Base-by-base conservation (phyloP, 2,888 invertebrate genomes). In the Catocala fraxini region DNA sequence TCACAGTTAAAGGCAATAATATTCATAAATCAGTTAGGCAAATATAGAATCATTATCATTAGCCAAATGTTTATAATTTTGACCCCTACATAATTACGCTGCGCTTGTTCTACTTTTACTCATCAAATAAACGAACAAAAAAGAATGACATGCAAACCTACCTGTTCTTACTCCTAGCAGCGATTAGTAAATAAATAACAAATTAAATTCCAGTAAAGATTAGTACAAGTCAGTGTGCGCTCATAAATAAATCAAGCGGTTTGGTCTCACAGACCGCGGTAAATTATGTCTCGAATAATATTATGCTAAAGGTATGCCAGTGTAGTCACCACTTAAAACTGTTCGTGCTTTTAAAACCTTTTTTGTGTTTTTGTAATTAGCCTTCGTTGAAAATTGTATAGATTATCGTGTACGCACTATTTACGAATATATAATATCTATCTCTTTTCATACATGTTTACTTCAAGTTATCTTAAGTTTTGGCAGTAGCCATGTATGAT, bases 161-260 rank as follows among this genome's bases (percentile, higher is more conserved):
- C 86, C 83, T 80, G 84, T 77, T 78, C 71, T 64, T 75, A 80
- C 77, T 78, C 71, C 65, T 75, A 80, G 76, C 79, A 80, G 79
- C 89, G 88, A 89, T 89, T 89, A 89, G 87, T 90, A 89, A 91
- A 90, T 90, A 92, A 91, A 90, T 90, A 90, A 88, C 89, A 88
- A 91, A 91, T 92, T 92, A 92, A 92, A 92, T 90, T 90, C 89
- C 89, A 88, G 80, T 89, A 88, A 90, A 91, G 91, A 91, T 92
- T 91, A 91, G 89, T 89, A 87, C 87, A 77, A 87, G 84, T 89
- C 88, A 87, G 87, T 82, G 87, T 83, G 85, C 79, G 85, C 81
- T 88, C 89, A 86, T 91, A 92, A 90, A 94, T 93, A 93, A 93
- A 93, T 94, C 94, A 94, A 87, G 84, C 70, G 77, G 77, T 81